phyloP scores from a whole-genome alignment of 2,888 invertebrate species.

The Saturnia japonica region DNA sequence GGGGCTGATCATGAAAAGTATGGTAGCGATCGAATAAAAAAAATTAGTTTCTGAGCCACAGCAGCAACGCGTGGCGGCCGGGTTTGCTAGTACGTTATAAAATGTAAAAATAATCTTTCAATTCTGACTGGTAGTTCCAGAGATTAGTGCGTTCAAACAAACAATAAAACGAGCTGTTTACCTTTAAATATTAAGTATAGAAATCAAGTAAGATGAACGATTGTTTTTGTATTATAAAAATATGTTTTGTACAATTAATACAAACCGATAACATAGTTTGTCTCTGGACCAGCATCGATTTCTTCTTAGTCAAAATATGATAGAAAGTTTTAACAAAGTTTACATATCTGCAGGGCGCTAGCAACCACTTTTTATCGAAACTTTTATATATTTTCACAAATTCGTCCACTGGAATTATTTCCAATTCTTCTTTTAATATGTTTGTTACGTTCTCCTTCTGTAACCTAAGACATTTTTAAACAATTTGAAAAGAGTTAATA shows the following conservation, averaged over 20 bases:
- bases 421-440: constrained; percentile 53
- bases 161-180: too few species aligned
- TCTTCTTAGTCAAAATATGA: constrained; percentile 83
- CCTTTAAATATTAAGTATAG: too few species aligned
- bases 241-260: constrained; percentile 15
- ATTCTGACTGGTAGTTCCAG: too few species aligned
- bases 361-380: constrained; percentile 51
- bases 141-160: too few species aligned
- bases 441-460: constrained; percentile 62
- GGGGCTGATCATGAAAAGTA: too few species aligned
- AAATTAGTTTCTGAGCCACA: too few species aligned
- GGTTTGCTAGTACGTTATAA: too few species aligned
- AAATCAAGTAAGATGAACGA: too few species aligned
- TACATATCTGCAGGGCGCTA: constrained; percentile 81
- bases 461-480: constrained; percentile 41
- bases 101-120: too few species aligned
- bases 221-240: too few species aligned
- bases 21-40: too few species aligned
- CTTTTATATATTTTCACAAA: constrained; percentile 63
- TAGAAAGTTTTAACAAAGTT: constrained; percentile 80
- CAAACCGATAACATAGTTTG: constrained; percentile 85
- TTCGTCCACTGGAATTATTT: constrained; percentile 57
- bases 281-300: constrained; percentile 80
- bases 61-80: too few species aligned
- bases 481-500: not conserved